These are phyloP conservation scores for Erannis defoliaria DNA, from an alignment of 2,888 invertebrate species.

Conservation along the genomic window DNA sequence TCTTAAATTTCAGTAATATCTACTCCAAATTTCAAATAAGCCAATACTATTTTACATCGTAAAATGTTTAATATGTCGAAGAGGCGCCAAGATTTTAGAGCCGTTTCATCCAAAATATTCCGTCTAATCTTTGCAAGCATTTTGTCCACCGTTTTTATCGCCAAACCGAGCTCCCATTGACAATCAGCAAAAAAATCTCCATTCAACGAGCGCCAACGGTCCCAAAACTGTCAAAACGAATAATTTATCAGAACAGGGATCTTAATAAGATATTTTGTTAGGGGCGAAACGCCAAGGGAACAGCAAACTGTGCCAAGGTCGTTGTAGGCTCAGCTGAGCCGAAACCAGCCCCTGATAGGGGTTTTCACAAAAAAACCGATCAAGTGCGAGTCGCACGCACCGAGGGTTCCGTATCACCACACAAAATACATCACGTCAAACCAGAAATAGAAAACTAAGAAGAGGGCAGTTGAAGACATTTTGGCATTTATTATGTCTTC, in stretches of 20 bases:
- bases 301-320: conserved; percentile 47
- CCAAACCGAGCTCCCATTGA: not conserved
- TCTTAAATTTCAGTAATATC: too few species aligned
- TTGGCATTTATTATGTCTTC: too few species aligned
- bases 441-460: too few species aligned
- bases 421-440: too few species aligned
- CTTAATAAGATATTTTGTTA: conserved; percentile 35
- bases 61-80: too few species aligned
- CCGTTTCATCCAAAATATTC: not conserved
- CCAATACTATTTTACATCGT: too few species aligned
- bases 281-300: conserved; percentile 14
- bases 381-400: too few species aligned
- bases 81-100: not conserved
- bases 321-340: conserved; percentile 25
- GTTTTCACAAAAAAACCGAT: conserved; percentile 28
- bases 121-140: not conserved
- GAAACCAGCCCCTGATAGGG: conserved; percentile 2
- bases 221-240: conserved; percentile 33
- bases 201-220: conserved; percentile 26
- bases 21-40: too few species aligned
- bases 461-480: too few species aligned
- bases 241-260: conserved; percentile 38
- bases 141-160: conserved; percentile 1
- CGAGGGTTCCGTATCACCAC: too few species aligned
- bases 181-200: conserved; percentile 18